Conservation (phyloP, 1,140 invertebrate genomes). For the Lepidurus apus region DNA sequence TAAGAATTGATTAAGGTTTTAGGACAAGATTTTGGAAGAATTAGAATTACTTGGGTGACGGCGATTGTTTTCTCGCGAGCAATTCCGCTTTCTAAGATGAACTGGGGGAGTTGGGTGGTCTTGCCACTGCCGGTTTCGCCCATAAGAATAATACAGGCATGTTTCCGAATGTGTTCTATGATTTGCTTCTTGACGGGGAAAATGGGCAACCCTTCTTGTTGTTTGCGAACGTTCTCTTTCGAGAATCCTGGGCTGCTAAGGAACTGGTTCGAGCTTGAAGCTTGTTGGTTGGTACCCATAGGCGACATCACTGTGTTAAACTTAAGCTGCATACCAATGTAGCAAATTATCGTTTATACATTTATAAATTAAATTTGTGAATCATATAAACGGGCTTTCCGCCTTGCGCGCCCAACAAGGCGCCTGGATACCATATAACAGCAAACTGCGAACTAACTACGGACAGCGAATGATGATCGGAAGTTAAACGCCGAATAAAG, state of each 20-base stretch:
- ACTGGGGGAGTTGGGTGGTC: constrained; percentile 85
- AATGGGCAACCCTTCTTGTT: constrained; percentile 32
- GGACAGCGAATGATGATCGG: neutral
- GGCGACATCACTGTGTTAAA: neutral
- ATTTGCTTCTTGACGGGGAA: constrained; percentile 30
- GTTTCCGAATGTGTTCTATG: constrained; percentile 49
- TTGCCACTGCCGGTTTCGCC: constrained; percentile 87
- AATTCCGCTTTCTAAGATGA: constrained; percentile 56
- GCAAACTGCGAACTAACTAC: neutral
- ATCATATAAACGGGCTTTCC: neutral
- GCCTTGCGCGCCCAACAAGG: neutral
- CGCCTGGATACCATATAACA: neutral
- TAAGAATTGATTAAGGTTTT: neutral
- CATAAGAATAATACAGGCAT: constrained; percentile 66
- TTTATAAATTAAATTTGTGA: neutral
- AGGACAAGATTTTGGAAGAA: constrained; percentile 23
- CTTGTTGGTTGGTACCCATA: neutral
- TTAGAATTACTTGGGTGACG: constrained; percentile 59
- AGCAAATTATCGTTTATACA: neutral
- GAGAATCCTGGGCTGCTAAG: neutral
- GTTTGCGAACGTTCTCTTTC: constrained; percentile 26
- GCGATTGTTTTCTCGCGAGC: constrained; percentile 58
- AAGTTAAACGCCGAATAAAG: neutral
- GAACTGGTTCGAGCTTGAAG: neutral
- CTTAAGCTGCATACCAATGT: neutral